Evolutionary conservation across 2,113 vertebrate genomes (phyloP).

Genomic region (Lipotes vexillifer): DNA sequence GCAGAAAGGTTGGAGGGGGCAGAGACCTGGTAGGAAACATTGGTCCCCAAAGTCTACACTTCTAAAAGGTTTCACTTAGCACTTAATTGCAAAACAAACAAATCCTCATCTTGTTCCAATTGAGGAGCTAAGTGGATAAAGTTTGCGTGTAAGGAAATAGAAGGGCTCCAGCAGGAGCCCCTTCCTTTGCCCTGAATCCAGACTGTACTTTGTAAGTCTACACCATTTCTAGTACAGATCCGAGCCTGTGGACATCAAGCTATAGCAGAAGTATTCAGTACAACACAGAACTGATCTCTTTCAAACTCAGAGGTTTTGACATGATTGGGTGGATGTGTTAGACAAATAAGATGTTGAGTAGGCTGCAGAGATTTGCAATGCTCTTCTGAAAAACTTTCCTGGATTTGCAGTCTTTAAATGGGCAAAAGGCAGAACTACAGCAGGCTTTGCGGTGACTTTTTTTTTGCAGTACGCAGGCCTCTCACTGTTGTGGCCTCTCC

Average conservation of each 20-base stretch:
- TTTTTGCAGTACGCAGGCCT: no score
- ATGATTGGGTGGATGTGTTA: not conserved
- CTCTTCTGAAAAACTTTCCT: not conserved
- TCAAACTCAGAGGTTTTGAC: not conserved
- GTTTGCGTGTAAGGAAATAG: not conserved
- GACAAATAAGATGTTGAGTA: not conserved
- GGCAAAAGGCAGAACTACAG: not conserved
- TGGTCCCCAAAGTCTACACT: not conserved
- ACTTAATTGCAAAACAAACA: constrained; percentile 40
- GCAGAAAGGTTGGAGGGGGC: not conserved
- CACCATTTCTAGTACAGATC: not conserved
- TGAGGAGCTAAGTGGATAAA: constrained; percentile 12
- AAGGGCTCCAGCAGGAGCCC: not conserved
- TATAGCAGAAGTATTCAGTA: not conserved
- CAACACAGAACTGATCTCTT: not conserved
- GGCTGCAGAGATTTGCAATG: not conserved
- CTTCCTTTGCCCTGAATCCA: not conserved
- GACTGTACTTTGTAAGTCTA: not conserved
- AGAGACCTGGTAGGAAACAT: not conserved
- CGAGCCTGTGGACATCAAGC: not conserved
- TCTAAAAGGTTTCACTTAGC: not conserved
- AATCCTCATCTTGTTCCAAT: constrained; percentile 30
- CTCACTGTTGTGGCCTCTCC: no score
- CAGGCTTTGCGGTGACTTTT: not conserved
- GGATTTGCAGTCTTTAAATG: not conserved